Conservation (phyloP, 1,140 invertebrate genomes). For the Elymnias hypermnestra region DNA sequence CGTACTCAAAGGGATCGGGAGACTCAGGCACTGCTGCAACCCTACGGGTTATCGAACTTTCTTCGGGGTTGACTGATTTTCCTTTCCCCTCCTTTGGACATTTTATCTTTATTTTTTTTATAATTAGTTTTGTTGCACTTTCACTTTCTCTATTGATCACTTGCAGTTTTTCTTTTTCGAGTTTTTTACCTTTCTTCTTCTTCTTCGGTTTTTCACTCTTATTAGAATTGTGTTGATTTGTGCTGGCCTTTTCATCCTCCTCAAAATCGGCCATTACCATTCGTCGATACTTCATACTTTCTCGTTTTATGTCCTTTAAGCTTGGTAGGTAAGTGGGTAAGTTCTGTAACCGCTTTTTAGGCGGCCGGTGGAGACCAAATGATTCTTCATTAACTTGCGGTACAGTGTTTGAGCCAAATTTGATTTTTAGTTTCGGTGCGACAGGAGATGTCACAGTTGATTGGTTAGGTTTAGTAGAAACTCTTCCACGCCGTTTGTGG, state of each 20-base stretch:
- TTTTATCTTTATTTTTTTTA: constrained; percentile 76
- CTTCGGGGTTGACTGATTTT: constrained; percentile 17
- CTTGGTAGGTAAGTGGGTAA: constrained; percentile 76
- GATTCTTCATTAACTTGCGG: constrained; percentile 74
- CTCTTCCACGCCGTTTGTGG: constrained; percentile 77
- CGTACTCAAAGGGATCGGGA: constrained; percentile 68
- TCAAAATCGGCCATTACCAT: constrained; percentile 89
- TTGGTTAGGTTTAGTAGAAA: constrained; percentile 56
- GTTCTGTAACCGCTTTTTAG: constrained; percentile 85
- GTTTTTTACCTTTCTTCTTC: constrained; percentile 80
- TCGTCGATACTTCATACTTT: constrained; percentile 92
- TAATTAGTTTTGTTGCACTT: constrained; percentile 82
- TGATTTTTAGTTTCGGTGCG: constrained; percentile 89
- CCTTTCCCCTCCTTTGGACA: constrained; percentile 50
- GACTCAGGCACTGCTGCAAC: constrained; percentile 39
- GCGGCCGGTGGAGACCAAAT: constrained; percentile 78
- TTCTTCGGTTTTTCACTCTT: constrained; percentile 81
- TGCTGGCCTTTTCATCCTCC: constrained; percentile 68
- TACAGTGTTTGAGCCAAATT: constrained; percentile 81
- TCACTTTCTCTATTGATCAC: constrained; percentile 78
- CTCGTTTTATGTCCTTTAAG: constrained; percentile 85
- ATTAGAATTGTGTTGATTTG: constrained; percentile 77
- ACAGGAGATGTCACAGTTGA: constrained; percentile 45
- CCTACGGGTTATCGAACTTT: constrained; percentile 29
- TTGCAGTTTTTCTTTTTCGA: constrained; percentile 78